Base-by-base conservation (phyloP, 1,140 invertebrate species). In the Micrasema longulum region DNA sequence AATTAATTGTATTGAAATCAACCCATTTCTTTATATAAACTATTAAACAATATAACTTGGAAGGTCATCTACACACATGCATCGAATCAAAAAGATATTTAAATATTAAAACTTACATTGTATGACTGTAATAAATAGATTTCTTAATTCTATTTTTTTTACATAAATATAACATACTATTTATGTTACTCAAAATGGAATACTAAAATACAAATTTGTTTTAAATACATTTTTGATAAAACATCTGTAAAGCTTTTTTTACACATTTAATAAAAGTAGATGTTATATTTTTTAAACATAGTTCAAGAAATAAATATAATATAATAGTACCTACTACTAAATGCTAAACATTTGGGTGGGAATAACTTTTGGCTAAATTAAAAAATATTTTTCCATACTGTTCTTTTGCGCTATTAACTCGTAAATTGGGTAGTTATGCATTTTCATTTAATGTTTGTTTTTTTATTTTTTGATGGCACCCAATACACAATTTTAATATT, bases 101-200 rank as follows among this genome's bases (percentile, higher is more conserved):
- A 16, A 47, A 47, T 5, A 47, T 47, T 47, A n/a, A n/a, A 47
- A n/a, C n/a, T 14, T 47, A 52, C 41, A 60, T 60, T 60, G 53
- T 60, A 18, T 60, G 55, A 60, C 55, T 60, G 55, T 60, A 60
- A 60, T 60, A 60, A 60, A 60, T 60, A 60, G 55, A 60, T 43
- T 38, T 60, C 55, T 38, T 60, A 38, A 38, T 9, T 60, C 36
- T 60, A 60, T 60, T 41, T 41, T 57, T 52, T 18, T 47, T 31
- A 31, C 48, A 52, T 52, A 22, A 52, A 22, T 52, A 52, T 1
- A 22, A 52, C 18, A 23, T 9, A 23, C 22, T 52, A 52, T 22
- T 22, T 48, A 48, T 16, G 20, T 43, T 5, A 5, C 9, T 18
- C 11, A 48, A 48, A 48, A 7, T 6, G 16, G 20, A 16, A 20